Evolutionary conservation across 2,888 invertebrate genomes (phyloP), one percentile per base, ranked within the genome.

Genomic region (Nomada hirtipes): DNA sequence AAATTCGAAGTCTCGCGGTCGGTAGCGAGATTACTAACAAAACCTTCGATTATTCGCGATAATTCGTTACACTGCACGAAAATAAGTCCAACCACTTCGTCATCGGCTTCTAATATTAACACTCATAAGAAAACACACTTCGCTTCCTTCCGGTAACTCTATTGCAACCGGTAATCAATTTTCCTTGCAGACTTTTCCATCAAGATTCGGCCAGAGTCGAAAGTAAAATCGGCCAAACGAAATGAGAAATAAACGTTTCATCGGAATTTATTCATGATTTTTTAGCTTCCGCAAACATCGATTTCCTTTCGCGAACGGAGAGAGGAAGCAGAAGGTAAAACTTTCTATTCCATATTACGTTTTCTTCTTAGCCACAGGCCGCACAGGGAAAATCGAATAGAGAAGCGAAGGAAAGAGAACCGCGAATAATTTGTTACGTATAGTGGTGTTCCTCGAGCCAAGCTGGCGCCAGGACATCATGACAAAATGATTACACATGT

Each of bases 121-220:
- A 65, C 75, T 11, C 59, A 11, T 26, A n/a, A 23, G 26, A 52
- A 69, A 82, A 82, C 80, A 59, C 47, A 29, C 53, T 69, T 76
- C 15, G 10, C 23, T 26, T 26, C 10, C 50, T 26, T 11, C 64
- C 36, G 36, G 20, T 50, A 15, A 68, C 72, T 50, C 59, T 23
- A 72, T 63, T 23, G 42, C 59, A 2, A 11, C 9, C 53, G 13
- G 26, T 57, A 63, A 82, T 75, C 65, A 61, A 59, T 60, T 79
- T 75, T 23, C 10, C 23, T 50, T 18, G 10, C 50, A 2, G 42
- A 69, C 29, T 20, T 20, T 20, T 18, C 18, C 18, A 0, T 1
- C 13, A 2, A 10, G 20, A 42, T 18, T 64, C 26, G 47, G 23
- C 4, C 29, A 29, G 42, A 20, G 20, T 50, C 23, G 3, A 23